Evolutionary conservation across 2,888 invertebrate species (phyloP), one percentile per base, ranked within the genome.

Genomic region (Drosophila limbata): DNA sequence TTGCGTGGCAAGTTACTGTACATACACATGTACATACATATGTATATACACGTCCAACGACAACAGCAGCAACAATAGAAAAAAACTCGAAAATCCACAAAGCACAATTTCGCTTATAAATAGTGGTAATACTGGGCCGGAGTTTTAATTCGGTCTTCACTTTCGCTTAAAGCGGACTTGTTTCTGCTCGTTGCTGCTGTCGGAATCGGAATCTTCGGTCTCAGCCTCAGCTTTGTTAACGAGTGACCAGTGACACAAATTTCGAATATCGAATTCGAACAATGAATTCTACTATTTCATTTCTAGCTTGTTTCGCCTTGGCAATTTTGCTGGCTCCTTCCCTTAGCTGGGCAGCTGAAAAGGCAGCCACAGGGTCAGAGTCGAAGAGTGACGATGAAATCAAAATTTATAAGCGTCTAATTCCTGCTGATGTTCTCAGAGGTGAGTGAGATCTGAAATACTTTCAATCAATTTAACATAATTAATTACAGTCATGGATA

Each of bases 371-470:
- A 31, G 60, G 52, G 25, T 25, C 25, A 15, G 56, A 77, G 19
- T 4, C 40, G 21, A 47, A 55, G 8, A 63, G 81, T 45, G 91
- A 82, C 21, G 93, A 93, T 37, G 94, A 94, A 69, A 94, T 95
- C 53, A 96, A 95, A 92, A 95, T 96, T 50, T 97, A 94, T 94
- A 96, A 95, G 90, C 94, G 97, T 79, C 93, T 97, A 80, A 97
- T 97, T 86, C 97, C 97, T 44, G 97, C 97, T 86, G 97, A 97
- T 93, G 96, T 97, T 40, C 94, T 97, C 74, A 95, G 97, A 95
- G 97, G 97, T 97, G 93, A 94, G 81, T 81, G 5, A 9, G 2
- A 50, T 21, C n/a, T 42, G 11, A 5, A 5, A 19, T 21, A 44
- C 11, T 19, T 19, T 21, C 13, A 5, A 9, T n/a, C 1, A 17